Conservation (phyloP, 2,888 invertebrate species). For the Pandemis cinnamomeana region DNA sequence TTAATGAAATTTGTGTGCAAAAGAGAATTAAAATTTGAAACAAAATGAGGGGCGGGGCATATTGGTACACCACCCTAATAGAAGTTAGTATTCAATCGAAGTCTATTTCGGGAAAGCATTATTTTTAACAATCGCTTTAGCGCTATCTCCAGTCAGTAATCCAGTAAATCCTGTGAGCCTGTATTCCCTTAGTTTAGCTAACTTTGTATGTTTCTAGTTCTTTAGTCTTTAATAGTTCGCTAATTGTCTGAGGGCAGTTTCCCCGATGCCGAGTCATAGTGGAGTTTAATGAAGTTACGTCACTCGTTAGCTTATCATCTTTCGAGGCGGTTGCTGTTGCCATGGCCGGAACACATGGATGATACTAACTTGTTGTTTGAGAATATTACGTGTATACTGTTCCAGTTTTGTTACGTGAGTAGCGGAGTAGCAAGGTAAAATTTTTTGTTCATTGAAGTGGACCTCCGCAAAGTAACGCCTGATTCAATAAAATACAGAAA, state of each 20-base stretch:
- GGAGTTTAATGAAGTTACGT: slow-evolving; percentile 48
- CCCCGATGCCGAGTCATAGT: slow-evolving; percentile 46
- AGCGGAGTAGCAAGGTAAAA: too few relatives aligned
- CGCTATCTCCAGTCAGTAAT: slow-evolving; percentile 3
- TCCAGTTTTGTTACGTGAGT: not conserved
- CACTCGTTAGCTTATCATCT: slow-evolving; percentile 42
- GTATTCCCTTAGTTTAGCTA: slow-evolving; percentile 10
- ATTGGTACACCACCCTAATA: not conserved
- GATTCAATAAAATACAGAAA: too few relatives aligned
- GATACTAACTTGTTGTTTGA: not conserved
- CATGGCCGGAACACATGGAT: not conserved
- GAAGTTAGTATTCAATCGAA: not conserved
- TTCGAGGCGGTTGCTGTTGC: slow-evolving; percentile 38
- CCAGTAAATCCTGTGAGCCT: slow-evolving; percentile 24
- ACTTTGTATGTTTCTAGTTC: slow-evolving; percentile 39
- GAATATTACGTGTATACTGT: not conserved
- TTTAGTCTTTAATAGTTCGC: slow-evolving; percentile 48
- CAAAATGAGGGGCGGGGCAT: not conserved
- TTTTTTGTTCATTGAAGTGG: too few relatives aligned
- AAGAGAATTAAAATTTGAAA: not conserved
- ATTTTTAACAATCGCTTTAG: not conserved
- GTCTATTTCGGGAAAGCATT: not conserved
- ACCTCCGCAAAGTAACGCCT: too few relatives aligned
- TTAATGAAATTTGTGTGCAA: too few relatives aligned
- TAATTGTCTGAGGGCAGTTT: slow-evolving; percentile 52